Percentiles rank a stretch among this genome's conserved stretches.
Evolutionary conservation across 2,113 vertebrate genomes (phyloP).

Genomic region (Oryzias curvinotus): DNA sequence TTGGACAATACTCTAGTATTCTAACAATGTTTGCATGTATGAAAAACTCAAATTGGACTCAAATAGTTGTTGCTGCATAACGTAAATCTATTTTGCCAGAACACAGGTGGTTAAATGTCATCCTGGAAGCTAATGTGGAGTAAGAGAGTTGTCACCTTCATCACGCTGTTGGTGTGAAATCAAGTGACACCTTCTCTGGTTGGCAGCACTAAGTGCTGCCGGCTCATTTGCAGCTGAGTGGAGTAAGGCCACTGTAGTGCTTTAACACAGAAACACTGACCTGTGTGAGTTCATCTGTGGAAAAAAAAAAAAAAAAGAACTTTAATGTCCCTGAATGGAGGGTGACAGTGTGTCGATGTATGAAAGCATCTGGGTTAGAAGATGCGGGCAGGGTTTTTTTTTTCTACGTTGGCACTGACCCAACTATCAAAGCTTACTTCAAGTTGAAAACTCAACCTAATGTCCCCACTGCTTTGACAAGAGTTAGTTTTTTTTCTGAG

Average conservation of each 20-base stretch:
- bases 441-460: background rate
- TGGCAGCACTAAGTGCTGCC: background rate
- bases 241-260: background rate
- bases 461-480: too few relatives aligned
- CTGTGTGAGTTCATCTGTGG: constrained; percentile 8
- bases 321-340: constrained; percentile 23
- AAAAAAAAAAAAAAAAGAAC: constrained; percentile 1
- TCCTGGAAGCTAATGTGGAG: constrained; percentile 27
- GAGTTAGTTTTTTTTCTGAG: background rate
- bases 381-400: background rate
- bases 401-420: background rate
- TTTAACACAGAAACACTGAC: constrained; percentile 10
- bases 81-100: too few relatives aligned
- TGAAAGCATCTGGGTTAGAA: constrained; percentile 35
- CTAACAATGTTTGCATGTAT: too few relatives aligned
- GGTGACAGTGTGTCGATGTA: constrained; percentile 35
- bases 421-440: background rate
- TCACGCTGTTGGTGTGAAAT: constrained; percentile 45
- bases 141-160: constrained; percentile 38
- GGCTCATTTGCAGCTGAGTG: background rate
- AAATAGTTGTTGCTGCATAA: too few relatives aligned
- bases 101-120: background rate
- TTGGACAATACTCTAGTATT: too few relatives aligned
- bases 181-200: constrained; percentile 25
- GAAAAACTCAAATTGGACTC: too few relatives aligned